Evolutionary conservation across 53 echinoderm and acorn worm species (phyloP), one percentile per base, ranked within the genome.

Genomic region (Henricia sp.): DNA sequence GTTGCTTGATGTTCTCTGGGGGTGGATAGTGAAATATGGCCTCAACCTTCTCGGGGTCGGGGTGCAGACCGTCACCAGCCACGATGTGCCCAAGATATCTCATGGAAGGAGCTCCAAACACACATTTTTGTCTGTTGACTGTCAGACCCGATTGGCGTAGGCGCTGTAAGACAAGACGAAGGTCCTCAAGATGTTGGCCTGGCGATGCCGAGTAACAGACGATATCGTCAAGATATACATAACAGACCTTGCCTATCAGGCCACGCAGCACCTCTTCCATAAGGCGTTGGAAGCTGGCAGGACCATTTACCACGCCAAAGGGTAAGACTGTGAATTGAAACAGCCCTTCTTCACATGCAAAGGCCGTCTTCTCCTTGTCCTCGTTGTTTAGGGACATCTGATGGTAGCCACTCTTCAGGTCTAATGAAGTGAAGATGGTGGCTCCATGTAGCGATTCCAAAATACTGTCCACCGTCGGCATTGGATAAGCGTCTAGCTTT

Each of bases 81-180:
- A 74, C 17, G 20, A 86, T 16, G 14, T 86, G 59, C 11, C 63
- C 84, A 52, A 70, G 43, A 52, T 17, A 84, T n/a, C 54, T 21
- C 21, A 85, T 52, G 12, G 58, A n/a, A 13, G 12, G 52, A 24
- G 37, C 21, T 17, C 43, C 38, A 17, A 74, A 35, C 13, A 60
- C 28, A 37, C 73, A 86, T 41, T 74, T 86, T 27, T 32, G 4
- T 39, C 21, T 16, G 12, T 85, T 85, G 3, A 85, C 26, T 40
- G 39, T 82, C 3, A 82, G 64, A 36, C 66, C 66, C 37, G 67
- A 23, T 39, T 82, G 29, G 36, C 65, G 20, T 8, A 44, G 6
- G 27, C 42, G 3, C 21, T 82, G 8, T 43, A 68, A 37, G 6
- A 68, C 69, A 17, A 13, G 40, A 17, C 41, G 24, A 64, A 23